A percentile compares a stretch with the other conserved stretches of the same genome.
These are phyloP conservation scores for Phrynocephalus vlangalii DNA, from an alignment of 2,797 vertebrate genomes.

Conservation along the genomic window DNA sequence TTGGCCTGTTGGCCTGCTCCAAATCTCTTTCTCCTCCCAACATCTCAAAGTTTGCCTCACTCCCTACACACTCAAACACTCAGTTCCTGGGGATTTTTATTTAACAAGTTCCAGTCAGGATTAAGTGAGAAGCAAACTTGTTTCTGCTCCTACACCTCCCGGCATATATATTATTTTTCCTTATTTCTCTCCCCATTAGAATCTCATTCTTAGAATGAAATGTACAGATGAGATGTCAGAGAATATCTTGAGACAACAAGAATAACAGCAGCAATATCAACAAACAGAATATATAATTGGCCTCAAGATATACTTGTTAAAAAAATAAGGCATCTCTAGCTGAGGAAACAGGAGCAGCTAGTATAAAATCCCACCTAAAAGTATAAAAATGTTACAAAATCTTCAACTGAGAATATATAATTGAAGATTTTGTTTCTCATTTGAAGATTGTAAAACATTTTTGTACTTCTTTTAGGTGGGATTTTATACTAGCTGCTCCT, in stretches of 20 bases:
- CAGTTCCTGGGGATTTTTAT: not conserved
- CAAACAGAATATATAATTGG: not conserved
- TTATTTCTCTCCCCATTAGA: not conserved
- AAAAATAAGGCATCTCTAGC: no score
- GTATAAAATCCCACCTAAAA: not conserved
- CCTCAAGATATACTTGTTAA: no score
- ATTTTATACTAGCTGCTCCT: no score
- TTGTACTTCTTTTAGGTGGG: no score
- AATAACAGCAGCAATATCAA: not conserved
- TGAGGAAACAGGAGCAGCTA: no score
- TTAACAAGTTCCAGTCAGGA: not conserved
- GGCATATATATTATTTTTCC: not conserved
- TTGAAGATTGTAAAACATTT: no score
- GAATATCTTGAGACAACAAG: not conserved
- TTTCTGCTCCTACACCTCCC: not conserved
- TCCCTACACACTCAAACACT: no score
- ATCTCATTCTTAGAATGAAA: not conserved
- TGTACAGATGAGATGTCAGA: not conserved
- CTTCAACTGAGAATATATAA: not conserved
- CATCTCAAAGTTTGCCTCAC: not conserved
- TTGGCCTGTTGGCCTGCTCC: not conserved
- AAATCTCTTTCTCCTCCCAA: not conserved
- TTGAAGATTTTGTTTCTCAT: not conserved
- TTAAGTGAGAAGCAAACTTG: not conserved
- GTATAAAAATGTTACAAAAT: not conserved